Percentiles rank a stretch among this genome's conserved stretches.
phyloP scores from a whole-genome alignment of 1,140 invertebrate genomes.

The Sycophila sp. region DNA sequence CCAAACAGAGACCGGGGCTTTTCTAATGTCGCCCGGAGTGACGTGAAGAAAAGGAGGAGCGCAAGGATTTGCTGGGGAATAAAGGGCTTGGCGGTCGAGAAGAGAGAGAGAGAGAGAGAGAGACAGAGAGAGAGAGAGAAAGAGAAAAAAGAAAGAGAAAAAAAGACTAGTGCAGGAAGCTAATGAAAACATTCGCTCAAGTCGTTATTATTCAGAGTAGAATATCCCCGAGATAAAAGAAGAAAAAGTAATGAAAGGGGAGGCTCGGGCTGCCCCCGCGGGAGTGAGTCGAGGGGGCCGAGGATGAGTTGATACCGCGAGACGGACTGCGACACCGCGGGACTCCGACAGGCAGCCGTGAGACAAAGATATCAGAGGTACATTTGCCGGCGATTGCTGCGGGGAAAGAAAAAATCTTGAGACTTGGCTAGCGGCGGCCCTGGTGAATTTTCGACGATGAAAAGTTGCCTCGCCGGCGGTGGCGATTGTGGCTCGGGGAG shows the following conservation, averaged over 20 bases:
- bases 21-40: too few relatives aligned
- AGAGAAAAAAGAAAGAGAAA: not conserved
- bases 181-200: conserved; percentile 15
- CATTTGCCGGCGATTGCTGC: not conserved
- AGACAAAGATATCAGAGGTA: not conserved
- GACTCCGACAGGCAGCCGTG: not conserved
- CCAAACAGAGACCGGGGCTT: not conserved
- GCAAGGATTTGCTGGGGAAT: too few relatives aligned
- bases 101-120: too few relatives aligned
- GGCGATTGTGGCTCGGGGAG: not conserved
- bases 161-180: not conserved
- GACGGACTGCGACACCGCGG: too few relatives aligned
- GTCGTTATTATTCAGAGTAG: conserved; percentile 27
- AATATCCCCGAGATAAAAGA: conserved; percentile 19
- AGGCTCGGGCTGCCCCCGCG: not conserved
- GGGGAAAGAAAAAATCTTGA: not conserved
- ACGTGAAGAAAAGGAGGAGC: not conserved
- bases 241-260: not conserved
- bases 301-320: not conserved
- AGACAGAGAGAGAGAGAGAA: not conserved
- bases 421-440: not conserved
- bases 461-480: not conserved
- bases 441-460: conserved; percentile 20
- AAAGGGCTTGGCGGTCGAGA: too few relatives aligned
- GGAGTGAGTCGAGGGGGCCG: not conserved